These are phyloP conservation scores for Acanthopagrus latus DNA, from an alignment of 2,797 vertebrate species.

Conservation along the genomic window DNA sequence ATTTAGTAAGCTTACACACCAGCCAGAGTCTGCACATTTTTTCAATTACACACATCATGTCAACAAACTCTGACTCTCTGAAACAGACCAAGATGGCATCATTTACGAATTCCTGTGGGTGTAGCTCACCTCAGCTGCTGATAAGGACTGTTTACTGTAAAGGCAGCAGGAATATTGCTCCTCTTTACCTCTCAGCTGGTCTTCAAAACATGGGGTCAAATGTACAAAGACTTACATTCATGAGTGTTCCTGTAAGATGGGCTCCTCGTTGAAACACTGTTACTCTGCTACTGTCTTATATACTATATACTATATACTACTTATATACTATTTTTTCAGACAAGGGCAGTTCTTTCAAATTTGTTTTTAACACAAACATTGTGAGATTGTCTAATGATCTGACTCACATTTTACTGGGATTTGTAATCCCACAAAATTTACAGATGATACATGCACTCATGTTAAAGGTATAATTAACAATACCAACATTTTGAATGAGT, in stretches of 20 bases:
- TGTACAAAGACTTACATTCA: background rate
- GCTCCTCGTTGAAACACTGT: background rate
- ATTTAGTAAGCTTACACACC: conserved; percentile 79
- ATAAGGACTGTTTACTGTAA: conserved; percentile 18
- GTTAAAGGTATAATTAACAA: background rate
- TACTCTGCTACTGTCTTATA: background rate
- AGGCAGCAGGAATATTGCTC: background rate
- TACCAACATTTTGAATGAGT: background rate
- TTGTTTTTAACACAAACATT: background rate
- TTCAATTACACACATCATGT: conserved; percentile 76
- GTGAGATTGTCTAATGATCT: background rate
- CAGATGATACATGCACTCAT: background rate
- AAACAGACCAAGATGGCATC: conserved; percentile 63
- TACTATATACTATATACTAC: too few species aligned
- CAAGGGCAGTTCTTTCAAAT: background rate
- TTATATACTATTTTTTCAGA: background rate
- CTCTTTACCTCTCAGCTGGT: background rate
- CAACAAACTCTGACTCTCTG: conserved; percentile 74
- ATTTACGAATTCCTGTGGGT: conserved; percentile 58
- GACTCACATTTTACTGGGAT: background rate
- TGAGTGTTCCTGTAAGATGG: background rate
- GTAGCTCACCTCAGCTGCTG: conserved; percentile 40
- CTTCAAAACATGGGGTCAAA: background rate
- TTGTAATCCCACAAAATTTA: background rate
- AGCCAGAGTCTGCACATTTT: conserved; percentile 82